phyloP scores from a whole-genome alignment of 2,888 invertebrate species.

The Orchesellides sinensis region DNA sequence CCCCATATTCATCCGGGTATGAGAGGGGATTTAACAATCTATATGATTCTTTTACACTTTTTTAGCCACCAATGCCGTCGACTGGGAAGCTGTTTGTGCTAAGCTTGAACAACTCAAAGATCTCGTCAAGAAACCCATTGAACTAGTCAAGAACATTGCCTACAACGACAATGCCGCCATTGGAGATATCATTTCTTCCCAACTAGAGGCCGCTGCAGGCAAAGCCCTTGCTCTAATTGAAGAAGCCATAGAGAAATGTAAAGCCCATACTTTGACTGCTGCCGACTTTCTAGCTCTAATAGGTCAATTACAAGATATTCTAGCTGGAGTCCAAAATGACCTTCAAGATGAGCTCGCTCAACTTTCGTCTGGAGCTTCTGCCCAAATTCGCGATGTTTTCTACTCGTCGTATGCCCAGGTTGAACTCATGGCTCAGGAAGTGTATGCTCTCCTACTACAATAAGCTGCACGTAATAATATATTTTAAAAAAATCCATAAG shows the following conservation, averaged over 20 bases:
- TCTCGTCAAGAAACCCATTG: neutral
- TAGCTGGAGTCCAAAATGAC: conserved; percentile 10
- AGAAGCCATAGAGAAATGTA: neutral
- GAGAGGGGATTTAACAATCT: neutral
- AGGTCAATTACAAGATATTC: neutral
- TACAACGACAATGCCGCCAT: conserved; percentile 26
- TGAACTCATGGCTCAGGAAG: neutral
- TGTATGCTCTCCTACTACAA: conserved; percentile 2
- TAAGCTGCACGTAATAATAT: too few relatives aligned
- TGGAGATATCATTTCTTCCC: neutral
- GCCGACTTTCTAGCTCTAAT: neutral
- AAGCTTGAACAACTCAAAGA: conserved; percentile 17
- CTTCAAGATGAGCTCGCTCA: conserved; percentile 8
- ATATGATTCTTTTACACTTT: neutral
- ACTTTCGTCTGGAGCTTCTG: conserved; percentile 11
- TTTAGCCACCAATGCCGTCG: neutral
- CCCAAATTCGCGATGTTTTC: conserved; percentile 14
- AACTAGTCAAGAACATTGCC: conserved; percentile 10
- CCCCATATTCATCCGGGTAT: too few relatives aligned
- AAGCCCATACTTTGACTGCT: conserved; percentile 20
- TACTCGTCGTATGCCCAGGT: neutral
- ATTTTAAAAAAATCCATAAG: too few relatives aligned
- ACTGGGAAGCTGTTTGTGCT: conserved; percentile 11
- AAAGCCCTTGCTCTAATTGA: neutral
- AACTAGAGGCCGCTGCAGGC: conserved; percentile 29